Evolutionary conservation across 2,888 invertebrate genomes (phyloP).

Genomic region (Cylloceria caligata): DNA sequence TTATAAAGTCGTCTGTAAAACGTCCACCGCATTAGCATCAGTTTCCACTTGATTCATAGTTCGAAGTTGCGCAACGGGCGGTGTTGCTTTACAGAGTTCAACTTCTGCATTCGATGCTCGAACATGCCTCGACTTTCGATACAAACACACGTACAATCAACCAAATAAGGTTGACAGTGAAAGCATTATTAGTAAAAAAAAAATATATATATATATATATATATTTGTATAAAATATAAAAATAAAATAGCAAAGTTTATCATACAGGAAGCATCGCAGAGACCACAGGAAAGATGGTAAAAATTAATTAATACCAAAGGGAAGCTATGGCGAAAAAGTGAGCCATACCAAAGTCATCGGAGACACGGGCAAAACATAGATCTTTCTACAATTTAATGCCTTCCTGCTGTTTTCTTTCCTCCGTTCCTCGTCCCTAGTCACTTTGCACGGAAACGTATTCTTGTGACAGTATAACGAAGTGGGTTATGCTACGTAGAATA

Average conservation of each 20-base stretch:
- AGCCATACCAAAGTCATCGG: background rate
- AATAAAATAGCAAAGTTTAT: too few relatives aligned
- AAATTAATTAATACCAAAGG: slow-evolving; percentile 9
- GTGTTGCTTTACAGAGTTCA: background rate
- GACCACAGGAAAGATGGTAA: too few relatives aligned
- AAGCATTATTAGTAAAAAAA: background rate
- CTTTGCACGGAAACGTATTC: slow-evolving; percentile 12
- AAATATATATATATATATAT: too few relatives aligned
- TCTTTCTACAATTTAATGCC: slow-evolving; percentile 25
- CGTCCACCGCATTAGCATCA: background rate
- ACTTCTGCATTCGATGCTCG: background rate
- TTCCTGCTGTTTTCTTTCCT: background rate
- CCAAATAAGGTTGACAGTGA: background rate
- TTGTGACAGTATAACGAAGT: background rate
- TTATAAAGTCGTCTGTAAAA: background rate
- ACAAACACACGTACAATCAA: too few relatives aligned
- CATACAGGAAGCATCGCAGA: too few relatives aligned
- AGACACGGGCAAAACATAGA: background rate
- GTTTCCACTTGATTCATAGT: background rate
- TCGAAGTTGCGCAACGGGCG: background rate
- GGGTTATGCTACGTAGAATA: slow-evolving; percentile 5
- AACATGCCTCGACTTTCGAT: background rate
- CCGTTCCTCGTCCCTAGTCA: background rate
- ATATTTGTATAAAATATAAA: too few relatives aligned
- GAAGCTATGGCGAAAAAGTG: background rate